A percentile compares a stretch with the other conserved stretches of the same genome.
phyloP scores from a whole-genome alignment of 2,888 invertebrate genomes.

The Rhingia rostrata region DNA sequence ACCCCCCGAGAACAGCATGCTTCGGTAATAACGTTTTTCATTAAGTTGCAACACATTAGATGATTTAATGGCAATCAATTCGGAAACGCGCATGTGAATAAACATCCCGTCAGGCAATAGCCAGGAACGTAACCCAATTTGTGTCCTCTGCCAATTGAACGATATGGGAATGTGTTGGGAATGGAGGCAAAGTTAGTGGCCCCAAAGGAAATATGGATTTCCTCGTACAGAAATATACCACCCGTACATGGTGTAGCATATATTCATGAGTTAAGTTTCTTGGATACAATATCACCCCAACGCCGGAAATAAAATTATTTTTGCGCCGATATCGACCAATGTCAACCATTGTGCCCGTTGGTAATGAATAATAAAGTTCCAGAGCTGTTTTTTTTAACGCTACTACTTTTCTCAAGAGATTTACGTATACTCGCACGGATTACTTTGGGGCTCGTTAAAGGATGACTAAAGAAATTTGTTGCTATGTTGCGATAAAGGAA shows the following conservation, averaged over 20 bases:
- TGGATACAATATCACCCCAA: no score
- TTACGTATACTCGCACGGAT: constrained; percentile 12
- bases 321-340: constrained; percentile 25
- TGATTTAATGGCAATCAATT: constrained; percentile 61
- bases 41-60: constrained; percentile 58
- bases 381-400: background rate
- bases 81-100: background rate
- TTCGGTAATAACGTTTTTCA: constrained; percentile 56
- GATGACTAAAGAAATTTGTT: constrained; percentile 9
- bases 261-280: background rate
- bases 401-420: constrained; percentile 5
- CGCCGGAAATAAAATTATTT: constrained; percentile 1
- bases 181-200: constrained; percentile 3
- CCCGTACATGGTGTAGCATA: background rate
- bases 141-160: constrained; percentile 10
- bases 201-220: background rate
- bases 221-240: background rate
- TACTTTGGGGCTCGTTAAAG: constrained; percentile 10
- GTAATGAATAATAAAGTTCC: constrained; percentile 34
- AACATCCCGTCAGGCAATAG: constrained; percentile 10
- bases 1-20: constrained; percentile 24
- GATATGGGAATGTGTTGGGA: constrained; percentile 11
- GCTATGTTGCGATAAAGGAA: constrained; percentile 10
- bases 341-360: constrained; percentile 31
- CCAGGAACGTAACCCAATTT: constrained; percentile 29